Evolutionary conservation across 2,113 vertebrate genomes (phyloP), one percentile per base, ranked within the genome.

Genomic region (Notarius quadriscutis): DNA sequence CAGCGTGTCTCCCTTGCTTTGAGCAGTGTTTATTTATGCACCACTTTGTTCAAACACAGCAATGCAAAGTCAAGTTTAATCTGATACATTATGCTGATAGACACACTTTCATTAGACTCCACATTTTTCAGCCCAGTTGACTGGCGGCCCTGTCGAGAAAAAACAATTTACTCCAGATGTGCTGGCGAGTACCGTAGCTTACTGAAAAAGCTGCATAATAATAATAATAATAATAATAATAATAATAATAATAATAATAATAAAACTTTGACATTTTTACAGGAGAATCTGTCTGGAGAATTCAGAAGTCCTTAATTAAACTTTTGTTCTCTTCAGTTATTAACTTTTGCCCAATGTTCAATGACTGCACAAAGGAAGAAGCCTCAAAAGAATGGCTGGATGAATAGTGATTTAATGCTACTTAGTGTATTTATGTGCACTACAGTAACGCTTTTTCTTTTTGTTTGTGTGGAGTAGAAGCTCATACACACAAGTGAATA

Each of bases 151-250:
- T 57, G 91, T 92, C 90, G 74, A 89, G 87, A 91, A 81, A 83
- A 82, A 65, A 7, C 92, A 92, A 95, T 95, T 91, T 87, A 86
- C 93, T 93, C 93, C 95, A 95, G 93, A 95, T 94, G 95, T 94
- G 91, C 91, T 89, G 91, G 92, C 91, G 90, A 90, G 89, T 91
- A 91, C 90, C 74, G 85, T 50, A 84, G 67, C 69, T 65, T 75
- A 86, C 85, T 71, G 63, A 90, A 90, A 88, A 27, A 82, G 83
- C 87, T 27, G 12, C 22, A 60, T 50, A 8, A 62, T 71, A 80
- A 20, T 80, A 60, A 60, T 48, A 10, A 57, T 55, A 79, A 83
- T 81, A 83, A 14, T 41, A 62, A 65, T 48, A 12, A 71, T 74
- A 79, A 8, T 48, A 74, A 48, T 82, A 81, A 81, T 51, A 77